Conservation (phyloP, 2,113 vertebrate genomes). For the Dunckerocampus dactyliophorus region DNA sequence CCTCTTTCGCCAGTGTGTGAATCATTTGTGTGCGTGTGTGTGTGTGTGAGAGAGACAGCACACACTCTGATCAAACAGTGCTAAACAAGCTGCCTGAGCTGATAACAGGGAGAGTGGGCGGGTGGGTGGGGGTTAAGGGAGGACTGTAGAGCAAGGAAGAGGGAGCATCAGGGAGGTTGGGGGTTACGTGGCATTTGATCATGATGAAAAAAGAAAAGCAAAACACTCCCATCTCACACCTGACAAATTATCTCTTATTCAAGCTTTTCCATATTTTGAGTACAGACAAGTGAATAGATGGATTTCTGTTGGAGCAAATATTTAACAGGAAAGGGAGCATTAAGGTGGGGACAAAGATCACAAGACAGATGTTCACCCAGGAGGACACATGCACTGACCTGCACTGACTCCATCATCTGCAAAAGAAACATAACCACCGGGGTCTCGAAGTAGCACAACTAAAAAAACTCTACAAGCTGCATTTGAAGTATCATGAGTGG, state of each 20-base stretch:
- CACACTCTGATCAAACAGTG: slow-evolving; percentile 79
- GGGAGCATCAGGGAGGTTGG: slow-evolving; percentile 17
- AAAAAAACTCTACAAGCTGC: too few relatives aligned
- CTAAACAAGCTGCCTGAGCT: slow-evolving; percentile 75
- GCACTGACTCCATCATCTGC: too few relatives aligned
- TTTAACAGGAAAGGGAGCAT: slow-evolving; percentile 26
- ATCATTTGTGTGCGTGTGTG: slow-evolving; percentile 32
- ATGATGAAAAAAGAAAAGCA: neutral
- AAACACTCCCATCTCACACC: neutral
- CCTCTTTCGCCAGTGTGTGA: slow-evolving; percentile 45
- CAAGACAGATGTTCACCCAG: slow-evolving; percentile 48
- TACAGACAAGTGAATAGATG: neutral
- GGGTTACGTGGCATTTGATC: slow-evolving; percentile 14
- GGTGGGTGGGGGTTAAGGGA: slow-evolving; percentile 53
- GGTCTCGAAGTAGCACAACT: too few relatives aligned
- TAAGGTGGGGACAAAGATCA: slow-evolving; percentile 36
- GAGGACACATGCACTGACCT: neutral
- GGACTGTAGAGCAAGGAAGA: slow-evolving; percentile 57
- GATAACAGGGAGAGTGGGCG: slow-evolving; percentile 68
- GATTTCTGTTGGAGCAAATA: slow-evolving; percentile 4
- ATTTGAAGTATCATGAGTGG: too few relatives aligned
- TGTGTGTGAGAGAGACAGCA: slow-evolving; percentile 59
- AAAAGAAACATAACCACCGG: too few relatives aligned
- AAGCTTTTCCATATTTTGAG: slow-evolving; percentile 25
- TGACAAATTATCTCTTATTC: neutral